phyloP scores from a whole-genome alignment of 2,888 invertebrate species.

The Drosophila longiperda region DNA sequence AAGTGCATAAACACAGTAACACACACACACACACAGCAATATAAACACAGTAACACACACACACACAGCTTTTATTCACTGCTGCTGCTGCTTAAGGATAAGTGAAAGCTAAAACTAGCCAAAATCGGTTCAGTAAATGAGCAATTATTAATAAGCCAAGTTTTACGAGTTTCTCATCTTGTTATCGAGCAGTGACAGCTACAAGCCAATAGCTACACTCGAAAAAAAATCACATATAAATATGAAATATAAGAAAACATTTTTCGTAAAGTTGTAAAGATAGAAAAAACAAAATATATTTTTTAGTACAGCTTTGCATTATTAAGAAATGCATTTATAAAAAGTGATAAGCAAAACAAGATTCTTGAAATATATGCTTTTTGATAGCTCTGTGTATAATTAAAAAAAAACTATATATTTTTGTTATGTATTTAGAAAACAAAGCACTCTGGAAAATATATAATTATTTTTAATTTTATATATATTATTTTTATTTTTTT shows the following conservation, averaged over 20 bases:
- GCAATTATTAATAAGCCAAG: constrained; percentile 73
- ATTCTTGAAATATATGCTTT: too few species aligned
- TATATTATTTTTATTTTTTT: too few species aligned
- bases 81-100: constrained; percentile 34
- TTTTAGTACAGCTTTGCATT: too few species aligned
- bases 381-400: too few species aligned
- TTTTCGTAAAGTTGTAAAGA: background rate
- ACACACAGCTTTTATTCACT: constrained; percentile 10
- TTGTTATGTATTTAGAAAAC: background rate
- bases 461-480: too few species aligned
- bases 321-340: too few species aligned
- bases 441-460: too few species aligned
- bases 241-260: background rate
- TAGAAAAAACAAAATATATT: too few species aligned
- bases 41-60: background rate
- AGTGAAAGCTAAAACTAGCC: constrained; percentile 57
- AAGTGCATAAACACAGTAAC: constrained; percentile 27
- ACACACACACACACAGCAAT: background rate
- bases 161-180: constrained; percentile 30
- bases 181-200: constrained; percentile 30
- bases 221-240: background rate
- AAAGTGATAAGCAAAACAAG: too few species aligned
- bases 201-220: background rate
- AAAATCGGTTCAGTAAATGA: constrained; percentile 35
- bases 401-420: too few species aligned